Evolutionary conservation across 2,797 vertebrate genomes (phyloP).

Genomic region (Typhlichthys subterraneus): DNA sequence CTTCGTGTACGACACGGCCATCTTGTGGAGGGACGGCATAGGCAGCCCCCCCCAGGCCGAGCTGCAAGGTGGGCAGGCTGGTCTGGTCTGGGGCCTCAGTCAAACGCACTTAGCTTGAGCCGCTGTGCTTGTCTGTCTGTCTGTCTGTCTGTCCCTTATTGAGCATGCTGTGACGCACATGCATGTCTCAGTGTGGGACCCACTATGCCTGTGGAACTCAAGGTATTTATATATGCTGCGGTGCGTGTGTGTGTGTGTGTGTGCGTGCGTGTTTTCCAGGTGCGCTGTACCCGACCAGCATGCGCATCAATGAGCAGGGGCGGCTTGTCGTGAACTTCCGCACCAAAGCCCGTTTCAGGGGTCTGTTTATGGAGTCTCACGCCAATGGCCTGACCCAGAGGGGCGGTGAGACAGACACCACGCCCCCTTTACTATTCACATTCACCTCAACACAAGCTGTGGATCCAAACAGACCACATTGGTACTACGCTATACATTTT

Average conservation of each 20-base stretch:
- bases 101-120: too few species aligned
- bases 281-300: slow-evolving; percentile 91
- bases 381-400: slow-evolving; percentile 68
- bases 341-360: slow-evolving; percentile 89
- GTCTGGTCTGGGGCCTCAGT: background rate
- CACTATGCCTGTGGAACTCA: too few species aligned
- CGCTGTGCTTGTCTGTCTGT: slow-evolving; percentile 1
- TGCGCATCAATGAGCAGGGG: slow-evolving; percentile 90
- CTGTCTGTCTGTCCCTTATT: too few species aligned
- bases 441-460: slow-evolving; percentile 1
- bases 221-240: too few species aligned
- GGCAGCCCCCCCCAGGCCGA: slow-evolving; percentile 91
- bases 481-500: background rate
- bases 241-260: slow-evolving; percentile 1
- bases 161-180: too few species aligned
- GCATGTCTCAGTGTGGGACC: too few species aligned
- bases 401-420: slow-evolving; percentile 47
- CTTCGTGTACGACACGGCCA: slow-evolving; percentile 96
- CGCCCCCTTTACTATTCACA: background rate
- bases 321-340: slow-evolving; percentile 93
- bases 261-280: slow-evolving; percentile 67
- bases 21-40: slow-evolving; percentile 92
- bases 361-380: slow-evolving; percentile 88
- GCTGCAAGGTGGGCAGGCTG: slow-evolving; percentile 82
- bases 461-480: background rate